Evolutionary conservation across 2,888 invertebrate genomes (phyloP), one percentile per base, ranked within the genome.

Genomic region (Xylocampa areola): DNA sequence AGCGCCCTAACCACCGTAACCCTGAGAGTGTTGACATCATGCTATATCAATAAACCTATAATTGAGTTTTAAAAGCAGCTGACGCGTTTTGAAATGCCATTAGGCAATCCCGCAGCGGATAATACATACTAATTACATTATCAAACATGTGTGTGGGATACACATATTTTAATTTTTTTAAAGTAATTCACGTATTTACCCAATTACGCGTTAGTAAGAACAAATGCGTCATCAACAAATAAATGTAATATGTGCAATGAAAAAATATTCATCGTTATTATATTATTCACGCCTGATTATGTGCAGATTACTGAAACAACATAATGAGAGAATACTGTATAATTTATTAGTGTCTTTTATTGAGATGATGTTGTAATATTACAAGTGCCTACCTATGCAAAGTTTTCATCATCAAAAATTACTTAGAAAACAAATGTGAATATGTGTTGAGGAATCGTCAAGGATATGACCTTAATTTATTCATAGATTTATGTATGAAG

Each of bases 61-160:
- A 65, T 70, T 65, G 57, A 35, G 27, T 47, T 70, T 70, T 52
- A 49, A 52, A 57, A 57, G 11, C 16, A 19, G 32, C 27, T 49
- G 17, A 47, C 37, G 25, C 6, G 36, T 49, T 67, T 59, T 45
- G 51, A 32, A 68, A 57, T 16, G 8, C 47, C 39, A 49, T 55
- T 66, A 23, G 8, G 47, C 21, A 53, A 72, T 33, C 13, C 58
- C 41, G 29, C 16, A 35, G 50, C 13, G 39, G 27, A 54, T 69
- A 49, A 63, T 49, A 53, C 33, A 67, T 55, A 45, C 44, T 70
- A 57, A 70, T 70, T 63, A 57, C 27, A 48, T 43, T 47, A 36
- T 25, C 40, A 52, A 64, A 67, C n/a, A 52, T 45, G 33, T 13
- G 6, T 50, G n/a, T 45, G 51, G 36, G 37, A 48, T 47, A 36